These are phyloP conservation scores for Porites cylindrica DNA, from an alignment of 92 coral and sea anemone genomes.

Conservation along the genomic window DNA sequence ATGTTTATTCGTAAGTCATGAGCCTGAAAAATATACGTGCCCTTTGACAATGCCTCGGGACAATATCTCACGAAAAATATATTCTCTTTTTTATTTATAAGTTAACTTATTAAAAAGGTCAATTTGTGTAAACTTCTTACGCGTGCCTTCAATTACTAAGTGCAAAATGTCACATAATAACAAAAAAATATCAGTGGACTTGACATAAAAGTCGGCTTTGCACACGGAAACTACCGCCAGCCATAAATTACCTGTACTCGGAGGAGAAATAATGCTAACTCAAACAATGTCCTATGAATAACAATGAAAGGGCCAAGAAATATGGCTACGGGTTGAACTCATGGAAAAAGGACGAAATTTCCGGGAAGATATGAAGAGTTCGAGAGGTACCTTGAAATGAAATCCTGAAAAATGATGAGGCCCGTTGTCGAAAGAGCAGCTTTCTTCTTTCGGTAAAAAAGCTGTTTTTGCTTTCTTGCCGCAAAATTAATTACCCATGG, in stretches of 20 bases:
- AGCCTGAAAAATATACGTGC: not conserved
- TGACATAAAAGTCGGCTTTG: not conserved
- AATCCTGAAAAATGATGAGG: no score
- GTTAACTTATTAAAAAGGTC: not conserved
- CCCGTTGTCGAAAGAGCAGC: no score
- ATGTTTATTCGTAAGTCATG: not conserved
- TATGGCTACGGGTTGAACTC: not conserved
- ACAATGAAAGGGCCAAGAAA: not conserved
- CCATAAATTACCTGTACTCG: slow-evolving; percentile 2
- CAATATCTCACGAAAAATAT: not conserved
- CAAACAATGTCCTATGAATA: not conserved
- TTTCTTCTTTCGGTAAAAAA: not conserved
- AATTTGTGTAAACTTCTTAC: not conserved
- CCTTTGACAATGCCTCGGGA: not conserved
- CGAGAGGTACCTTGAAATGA: no score
- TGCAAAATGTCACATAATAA: slow-evolving; percentile 12
- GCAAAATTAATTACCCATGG: slow-evolving; percentile 18
- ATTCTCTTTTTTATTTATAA: not conserved
- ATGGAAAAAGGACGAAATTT: not conserved
- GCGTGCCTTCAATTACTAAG: slow-evolving; percentile 34
- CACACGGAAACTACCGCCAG: not conserved
- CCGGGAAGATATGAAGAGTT: no score
- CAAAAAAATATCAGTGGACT: slow-evolving; percentile 3
- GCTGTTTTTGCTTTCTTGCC: not conserved
- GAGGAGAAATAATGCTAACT: slow-evolving; percentile 18